Evolutionary conservation across 2,113 vertebrate genomes (phyloP), one percentile per base, ranked within the genome.

Genomic region (Trinectes maculatus): DNA sequence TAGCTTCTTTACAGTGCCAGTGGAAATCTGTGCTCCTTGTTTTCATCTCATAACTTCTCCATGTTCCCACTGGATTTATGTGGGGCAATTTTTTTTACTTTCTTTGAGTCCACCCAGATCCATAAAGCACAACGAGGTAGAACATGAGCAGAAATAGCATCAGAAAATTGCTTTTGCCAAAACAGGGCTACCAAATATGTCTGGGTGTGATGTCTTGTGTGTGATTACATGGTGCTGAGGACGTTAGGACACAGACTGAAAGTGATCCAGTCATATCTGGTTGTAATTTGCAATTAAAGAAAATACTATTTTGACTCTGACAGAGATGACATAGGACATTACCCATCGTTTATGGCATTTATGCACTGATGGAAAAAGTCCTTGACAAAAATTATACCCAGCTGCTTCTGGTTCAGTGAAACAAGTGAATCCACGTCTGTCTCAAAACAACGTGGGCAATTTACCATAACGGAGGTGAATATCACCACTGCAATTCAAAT

Each of bases 31-130:
- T 26, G 15, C 42, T 59, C 52, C 59, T 40, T 37, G 18, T 69
- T 75, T 80, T 68, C 62, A 72, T 66, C 33, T 63, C 46, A 66
- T 58, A 46, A 33, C 53, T 67, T 55, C 39, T n/a, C 19, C 21
- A 60, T 22, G 63, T 51, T 70, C 80, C 47, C 70, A 75, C 55
- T n/a, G n/a, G 69, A 83, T 84, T 76, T 65, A 80, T 71, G 57
- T 44, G 39, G 49, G 43, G 29, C 62, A 37, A 49, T 58, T 75
- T 60, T 70, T 26, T 70, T 26, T 70, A 46, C 71, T 83, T 70
- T 62, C 4, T 42, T 71, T 67, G 36, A 33, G 54, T 77, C 61
- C 37, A 43, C 42, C 74, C 47, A 49, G 44, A 39, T 71, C 34
- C 16, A 70, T 65, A 60, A 82, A 72, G 37, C 47, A 34, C 37